phyloP scores from a whole-genome alignment of 2,888 invertebrate genomes.

The Campaea margaritaria region DNA sequence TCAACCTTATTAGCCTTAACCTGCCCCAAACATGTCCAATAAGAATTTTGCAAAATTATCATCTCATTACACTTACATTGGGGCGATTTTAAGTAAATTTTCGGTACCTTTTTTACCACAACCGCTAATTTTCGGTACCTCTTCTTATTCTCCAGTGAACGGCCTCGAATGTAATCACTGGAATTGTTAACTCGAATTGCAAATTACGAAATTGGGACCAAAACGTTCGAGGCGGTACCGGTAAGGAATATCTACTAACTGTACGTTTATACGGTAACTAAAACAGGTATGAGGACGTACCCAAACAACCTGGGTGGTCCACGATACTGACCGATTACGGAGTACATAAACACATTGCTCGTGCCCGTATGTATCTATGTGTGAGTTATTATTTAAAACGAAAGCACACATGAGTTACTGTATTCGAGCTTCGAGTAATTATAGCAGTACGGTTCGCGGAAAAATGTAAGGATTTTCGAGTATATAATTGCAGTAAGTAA shows the following conservation, averaged over 20 bases:
- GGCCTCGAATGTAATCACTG: slow-evolving; percentile 68
- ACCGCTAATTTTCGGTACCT: slow-evolving; percentile 56
- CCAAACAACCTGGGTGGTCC: slow-evolving; percentile 79
- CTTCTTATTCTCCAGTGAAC: slow-evolving; percentile 68
- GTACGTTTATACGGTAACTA: slow-evolving; percentile 44
- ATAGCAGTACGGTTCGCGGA: slow-evolving; percentile 50
- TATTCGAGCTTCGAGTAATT: slow-evolving; percentile 68
- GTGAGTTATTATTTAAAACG: slow-evolving; percentile 69
- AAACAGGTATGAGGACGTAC: slow-evolving; percentile 62
- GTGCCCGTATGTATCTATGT: slow-evolving; percentile 45
- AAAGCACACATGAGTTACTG: slow-evolving; percentile 68
- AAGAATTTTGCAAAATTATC: slow-evolving; percentile 62
- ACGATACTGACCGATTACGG: slow-evolving; percentile 70
- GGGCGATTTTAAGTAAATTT: slow-evolving; percentile 60
- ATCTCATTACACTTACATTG: slow-evolving; percentile 67
- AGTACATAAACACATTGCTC: slow-evolving; percentile 59
- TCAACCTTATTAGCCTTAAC: slow-evolving; percentile 35
- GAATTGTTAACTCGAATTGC: slow-evolving; percentile 77
- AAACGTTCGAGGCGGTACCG: slow-evolving; percentile 54
- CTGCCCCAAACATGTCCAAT: slow-evolving; percentile 49
- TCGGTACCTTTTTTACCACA: slow-evolving; percentile 20
- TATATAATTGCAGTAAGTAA: background rate
- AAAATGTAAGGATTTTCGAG: slow-evolving; percentile 14
- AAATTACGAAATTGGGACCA: slow-evolving; percentile 78
- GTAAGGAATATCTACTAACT: slow-evolving; percentile 48